Evolutionary conservation across 2,888 invertebrate genomes (phyloP).

Genomic region (Rapana venosa): DNA sequence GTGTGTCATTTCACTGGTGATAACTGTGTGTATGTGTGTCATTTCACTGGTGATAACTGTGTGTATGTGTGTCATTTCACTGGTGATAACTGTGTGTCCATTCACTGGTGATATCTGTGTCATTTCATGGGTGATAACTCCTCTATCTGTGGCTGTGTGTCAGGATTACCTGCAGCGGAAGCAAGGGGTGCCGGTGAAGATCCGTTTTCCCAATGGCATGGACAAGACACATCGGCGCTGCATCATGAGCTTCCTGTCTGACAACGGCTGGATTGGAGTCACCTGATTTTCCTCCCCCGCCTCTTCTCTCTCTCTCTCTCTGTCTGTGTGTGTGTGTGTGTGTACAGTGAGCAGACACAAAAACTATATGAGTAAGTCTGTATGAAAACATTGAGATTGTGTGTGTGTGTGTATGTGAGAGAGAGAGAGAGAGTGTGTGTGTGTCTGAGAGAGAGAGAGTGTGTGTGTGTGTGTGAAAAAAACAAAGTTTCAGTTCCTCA

Average conservation of each 20-base stretch:
- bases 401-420: neutral
- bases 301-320: neutral
- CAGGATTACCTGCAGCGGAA: constrained; percentile 77
- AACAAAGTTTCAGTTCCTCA: no score
- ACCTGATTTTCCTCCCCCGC: constrained; percentile 55
- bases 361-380: neutral
- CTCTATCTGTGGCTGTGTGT: neutral
- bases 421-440: neutral
- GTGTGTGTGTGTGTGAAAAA: neutral
- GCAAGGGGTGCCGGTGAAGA: constrained; percentile 77
- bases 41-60: no score
- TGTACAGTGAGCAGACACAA: neutral
- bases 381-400: neutral
- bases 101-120: neutral
- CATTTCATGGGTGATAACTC: neutral
- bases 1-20: no score
- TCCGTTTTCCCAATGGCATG: constrained; percentile 79
- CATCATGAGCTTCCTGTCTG: constrained; percentile 82
- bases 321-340: constrained; percentile 17
- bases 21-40: no score
- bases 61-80: no score
- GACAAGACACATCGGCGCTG: constrained; percentile 81
- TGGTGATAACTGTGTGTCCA: neutral
- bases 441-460: neutral
- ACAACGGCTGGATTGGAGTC: constrained; percentile 81